phyloP scores from a whole-genome alignment of 2,797 vertebrate genomes.

The Eospalax fontanierii region DNA sequence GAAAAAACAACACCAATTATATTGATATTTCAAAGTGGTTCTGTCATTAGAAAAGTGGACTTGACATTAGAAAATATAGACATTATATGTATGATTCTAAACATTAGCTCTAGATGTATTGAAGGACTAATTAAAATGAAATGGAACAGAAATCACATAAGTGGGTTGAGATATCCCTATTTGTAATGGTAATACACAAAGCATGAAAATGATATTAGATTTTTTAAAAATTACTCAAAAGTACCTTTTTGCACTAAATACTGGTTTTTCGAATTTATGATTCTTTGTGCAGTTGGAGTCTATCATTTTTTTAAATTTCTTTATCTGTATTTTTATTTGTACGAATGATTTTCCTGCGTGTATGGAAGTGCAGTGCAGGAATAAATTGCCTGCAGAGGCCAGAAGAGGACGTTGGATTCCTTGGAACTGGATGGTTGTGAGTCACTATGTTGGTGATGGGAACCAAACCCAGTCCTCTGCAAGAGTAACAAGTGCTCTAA shows the following conservation, averaged over 20 bases:
- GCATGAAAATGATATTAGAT: not conserved
- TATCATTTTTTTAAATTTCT: too few relatives aligned
- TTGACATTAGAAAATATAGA: not conserved
- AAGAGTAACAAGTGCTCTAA: too few relatives aligned
- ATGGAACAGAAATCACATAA: not conserved
- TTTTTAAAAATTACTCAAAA: not conserved
- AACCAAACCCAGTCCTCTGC: too few relatives aligned
- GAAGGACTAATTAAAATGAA: conserved; percentile 12
- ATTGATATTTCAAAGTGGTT: conserved; percentile 45
- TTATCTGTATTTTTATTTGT: too few relatives aligned
- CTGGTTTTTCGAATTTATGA: conserved; percentile 6
- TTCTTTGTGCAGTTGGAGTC: not conserved
- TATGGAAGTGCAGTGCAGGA: too few relatives aligned
- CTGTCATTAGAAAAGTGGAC: conserved; percentile 6
- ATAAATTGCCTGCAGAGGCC: too few relatives aligned
- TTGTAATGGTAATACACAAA: not conserved
- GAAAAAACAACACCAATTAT: not conserved
- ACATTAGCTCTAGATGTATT: not conserved
- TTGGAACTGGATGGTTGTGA: too few relatives aligned
- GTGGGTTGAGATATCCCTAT: fast-evolving
- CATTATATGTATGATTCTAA: conserved; percentile 16
- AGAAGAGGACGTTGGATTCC: too few relatives aligned
- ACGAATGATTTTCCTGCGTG: too few relatives aligned
- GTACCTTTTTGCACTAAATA: not conserved
- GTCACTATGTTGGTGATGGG: too few relatives aligned